These are phyloP conservation scores for Denticeps clupeoides DNA, from an alignment of 2,797 vertebrate species.

Conservation along the genomic window DNA sequence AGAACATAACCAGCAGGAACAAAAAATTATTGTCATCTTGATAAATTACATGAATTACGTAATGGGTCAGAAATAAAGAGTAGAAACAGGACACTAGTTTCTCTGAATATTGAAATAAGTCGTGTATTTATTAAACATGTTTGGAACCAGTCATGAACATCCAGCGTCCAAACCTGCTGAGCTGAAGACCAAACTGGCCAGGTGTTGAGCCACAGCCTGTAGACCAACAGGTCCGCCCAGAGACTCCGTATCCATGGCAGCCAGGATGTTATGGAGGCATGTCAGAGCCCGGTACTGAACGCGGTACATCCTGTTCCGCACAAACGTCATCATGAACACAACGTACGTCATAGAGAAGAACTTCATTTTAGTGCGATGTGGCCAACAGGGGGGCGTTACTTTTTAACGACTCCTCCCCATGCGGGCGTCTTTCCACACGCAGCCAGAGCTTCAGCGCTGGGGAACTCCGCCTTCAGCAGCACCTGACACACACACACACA, in stretches of 20 bases:
- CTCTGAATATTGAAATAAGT: too few species aligned
- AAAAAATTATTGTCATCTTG: too few species aligned
- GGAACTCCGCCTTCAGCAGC: conserved; percentile 82
- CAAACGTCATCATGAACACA: neutral
- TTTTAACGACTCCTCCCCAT: conserved; percentile 82
- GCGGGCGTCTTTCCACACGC: conserved; percentile 61
- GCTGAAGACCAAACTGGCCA: conserved; percentile 76
- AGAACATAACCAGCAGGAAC: conserved; percentile 32
- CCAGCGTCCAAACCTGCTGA: conserved; percentile 57
- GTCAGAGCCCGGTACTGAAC: conserved; percentile 84
- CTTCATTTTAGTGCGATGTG: too few species aligned
- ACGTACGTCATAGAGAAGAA: too few species aligned
- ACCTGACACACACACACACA: conserved; percentile 54
- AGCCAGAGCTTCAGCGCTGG: conserved; percentile 63
- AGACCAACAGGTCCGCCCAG: conserved; percentile 74
- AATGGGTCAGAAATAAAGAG: too few species aligned
- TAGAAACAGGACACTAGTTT: too few species aligned
- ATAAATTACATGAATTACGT: too few species aligned
- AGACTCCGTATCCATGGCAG: conserved; percentile 73
- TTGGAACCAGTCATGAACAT: too few species aligned
- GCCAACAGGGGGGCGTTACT: conserved; percentile 69
- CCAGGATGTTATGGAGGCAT: conserved; percentile 85
- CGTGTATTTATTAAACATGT: too few species aligned
- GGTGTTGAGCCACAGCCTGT: conserved; percentile 74
- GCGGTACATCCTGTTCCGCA: conserved; percentile 64